phyloP scores from a whole-genome alignment of 2,797 vertebrate genomes.

The Bovichtus diacanthus region DNA sequence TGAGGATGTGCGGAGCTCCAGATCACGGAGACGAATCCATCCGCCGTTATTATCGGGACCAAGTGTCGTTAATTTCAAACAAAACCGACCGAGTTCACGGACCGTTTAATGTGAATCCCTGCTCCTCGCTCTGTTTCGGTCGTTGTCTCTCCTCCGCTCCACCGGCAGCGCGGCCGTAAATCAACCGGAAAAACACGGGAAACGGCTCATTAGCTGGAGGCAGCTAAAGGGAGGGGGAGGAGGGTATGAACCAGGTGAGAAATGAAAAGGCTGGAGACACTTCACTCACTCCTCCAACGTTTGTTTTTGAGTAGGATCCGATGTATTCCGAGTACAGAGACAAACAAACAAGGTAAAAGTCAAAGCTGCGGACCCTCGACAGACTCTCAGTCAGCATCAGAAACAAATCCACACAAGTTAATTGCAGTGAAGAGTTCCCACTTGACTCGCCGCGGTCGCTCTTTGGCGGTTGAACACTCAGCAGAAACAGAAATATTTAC shows the following conservation, averaged over 20 bases:
- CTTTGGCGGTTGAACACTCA: constrained; percentile 55
- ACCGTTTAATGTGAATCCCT: constrained; percentile 53
- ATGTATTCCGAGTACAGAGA: constrained; percentile 63
- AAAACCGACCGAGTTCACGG: constrained; percentile 50
- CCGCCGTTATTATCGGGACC: constrained; percentile 50
- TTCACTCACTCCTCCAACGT: constrained; percentile 53
- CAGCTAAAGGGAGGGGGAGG: constrained; percentile 13
- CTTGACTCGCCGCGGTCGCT: constrained; percentile 75
- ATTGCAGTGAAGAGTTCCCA: constrained; percentile 78
- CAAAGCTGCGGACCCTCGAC: constrained; percentile 29
- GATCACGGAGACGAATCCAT: constrained; percentile 77
- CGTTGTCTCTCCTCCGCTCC: constrained; percentile 57
- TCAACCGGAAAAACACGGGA: constrained; percentile 78
- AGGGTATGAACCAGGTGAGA: constrained; percentile 62
- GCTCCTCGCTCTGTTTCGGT: constrained; percentile 32
- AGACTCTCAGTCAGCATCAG: constrained; percentile 43
- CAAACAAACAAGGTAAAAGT: constrained; percentile 29
- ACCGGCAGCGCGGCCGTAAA: constrained; percentile 62
- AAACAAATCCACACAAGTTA: constrained; percentile 80
- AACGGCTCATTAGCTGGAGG: constrained; percentile 71
- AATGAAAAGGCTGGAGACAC: constrained; percentile 31
- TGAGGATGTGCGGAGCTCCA: constrained; percentile 27
- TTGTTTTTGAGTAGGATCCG: constrained; percentile 33
- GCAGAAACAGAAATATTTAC: constrained; percentile 63
- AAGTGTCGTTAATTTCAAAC: constrained; percentile 50